A percentile compares a stretch with the other conserved stretches of the same genome.
Evolutionary conservation across 2,888 invertebrate species (phyloP).

Genomic region (Amorpha juglandis): DNA sequence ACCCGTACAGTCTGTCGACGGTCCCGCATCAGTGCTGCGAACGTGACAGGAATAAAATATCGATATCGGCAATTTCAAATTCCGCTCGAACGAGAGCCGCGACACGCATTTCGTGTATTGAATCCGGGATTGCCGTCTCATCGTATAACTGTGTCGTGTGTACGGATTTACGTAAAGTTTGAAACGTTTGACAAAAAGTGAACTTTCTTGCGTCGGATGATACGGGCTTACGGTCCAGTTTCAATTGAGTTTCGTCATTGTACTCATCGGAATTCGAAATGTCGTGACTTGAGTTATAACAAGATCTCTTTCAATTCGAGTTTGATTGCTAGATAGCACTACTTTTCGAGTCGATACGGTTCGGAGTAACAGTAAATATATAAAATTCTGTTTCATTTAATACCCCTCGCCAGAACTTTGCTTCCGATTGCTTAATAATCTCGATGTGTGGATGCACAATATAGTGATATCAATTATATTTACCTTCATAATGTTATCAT

Average conservation of each 20-base stretch:
- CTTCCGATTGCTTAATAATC: too few species aligned
- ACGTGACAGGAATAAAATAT: constrained; percentile 57
- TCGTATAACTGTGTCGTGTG: constrained; percentile 44
- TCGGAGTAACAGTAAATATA: not conserved
- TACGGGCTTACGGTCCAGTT: not conserved
- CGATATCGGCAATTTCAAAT: constrained; percentile 54
- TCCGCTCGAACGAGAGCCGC: constrained; percentile 48
- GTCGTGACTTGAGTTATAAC: constrained; percentile 7
- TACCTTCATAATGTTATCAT: too few species aligned
- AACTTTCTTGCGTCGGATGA: not conserved
- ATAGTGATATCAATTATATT: too few species aligned
- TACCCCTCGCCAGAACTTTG: too few species aligned
- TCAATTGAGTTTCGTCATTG: constrained; percentile 10
- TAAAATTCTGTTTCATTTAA: too few species aligned
- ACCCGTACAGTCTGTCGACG: constrained; percentile 1
- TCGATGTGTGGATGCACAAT: too few species aligned
- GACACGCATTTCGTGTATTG: constrained; percentile 61
- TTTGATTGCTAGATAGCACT: not conserved
- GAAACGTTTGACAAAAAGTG: not conserved
- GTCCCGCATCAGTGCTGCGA: constrained; percentile 54
- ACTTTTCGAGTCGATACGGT: not conserved
- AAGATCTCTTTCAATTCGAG: not conserved
- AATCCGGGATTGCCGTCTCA: constrained; percentile 47
- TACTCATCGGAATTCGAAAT: constrained; percentile 3
- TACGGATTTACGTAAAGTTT: constrained; percentile 29